phyloP scores from a whole-genome alignment of 2,113 vertebrate genomes.

The Hippocampus barbouri region DNA sequence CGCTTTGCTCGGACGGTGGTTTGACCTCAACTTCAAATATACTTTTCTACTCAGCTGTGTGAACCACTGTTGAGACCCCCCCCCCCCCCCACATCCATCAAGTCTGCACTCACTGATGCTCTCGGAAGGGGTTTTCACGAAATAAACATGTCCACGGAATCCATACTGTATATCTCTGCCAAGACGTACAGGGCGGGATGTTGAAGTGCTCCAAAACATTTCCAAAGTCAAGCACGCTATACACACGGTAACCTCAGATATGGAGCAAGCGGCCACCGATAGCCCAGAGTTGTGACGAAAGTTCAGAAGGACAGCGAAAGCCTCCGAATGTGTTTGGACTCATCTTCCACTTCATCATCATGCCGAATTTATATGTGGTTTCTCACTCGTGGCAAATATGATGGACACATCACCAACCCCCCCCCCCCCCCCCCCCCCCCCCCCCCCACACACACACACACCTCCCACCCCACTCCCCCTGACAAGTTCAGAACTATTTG shows the following conservation, averaged over 20 bases:
- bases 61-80: background rate
- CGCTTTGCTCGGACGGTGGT: slow-evolving; percentile 14
- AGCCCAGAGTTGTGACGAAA: no score
- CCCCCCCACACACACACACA: background rate
- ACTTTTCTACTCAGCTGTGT: background rate
- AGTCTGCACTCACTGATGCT: background rate
- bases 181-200: background rate
- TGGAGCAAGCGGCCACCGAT: no score
- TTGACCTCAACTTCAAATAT: background rate
- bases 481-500: background rate
- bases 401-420: background rate
- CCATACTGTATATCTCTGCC: background rate
- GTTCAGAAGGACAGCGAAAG: background rate
- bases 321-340: background rate
- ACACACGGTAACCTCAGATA: background rate
- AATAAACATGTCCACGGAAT: background rate
- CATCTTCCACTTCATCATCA: background rate
- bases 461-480: background rate
- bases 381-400: background rate
- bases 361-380: background rate
- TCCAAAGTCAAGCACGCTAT: background rate
- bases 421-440: no score
- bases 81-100: background rate
- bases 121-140: background rate
- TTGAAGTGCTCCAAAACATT: background rate